phyloP scores from a whole-genome alignment of 92 coral and sea anemone species.

The Phymanthus crucifer region DNA sequence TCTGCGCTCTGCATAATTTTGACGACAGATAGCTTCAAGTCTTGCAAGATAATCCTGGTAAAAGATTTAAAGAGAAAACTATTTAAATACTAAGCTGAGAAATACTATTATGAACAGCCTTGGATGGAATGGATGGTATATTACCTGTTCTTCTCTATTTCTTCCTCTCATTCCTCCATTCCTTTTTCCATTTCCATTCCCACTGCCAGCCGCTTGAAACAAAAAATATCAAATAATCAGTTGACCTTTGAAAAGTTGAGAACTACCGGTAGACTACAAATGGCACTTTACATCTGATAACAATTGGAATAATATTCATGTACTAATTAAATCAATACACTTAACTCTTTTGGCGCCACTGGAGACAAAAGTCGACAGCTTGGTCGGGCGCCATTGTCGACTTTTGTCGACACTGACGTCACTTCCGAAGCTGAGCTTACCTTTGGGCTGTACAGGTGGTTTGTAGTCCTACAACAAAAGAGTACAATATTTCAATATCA shows the following conservation, averaged over 20 bases:
- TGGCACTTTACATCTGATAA: not conserved
- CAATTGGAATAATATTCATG: no score
- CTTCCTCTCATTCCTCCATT: slow-evolving; percentile 16
- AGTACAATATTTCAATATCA: not conserved
- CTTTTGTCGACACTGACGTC: no score
- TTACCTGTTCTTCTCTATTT: slow-evolving; percentile 11
- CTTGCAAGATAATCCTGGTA: slow-evolving; percentile 87
- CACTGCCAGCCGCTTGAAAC: not conserved
- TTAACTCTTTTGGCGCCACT: no score
- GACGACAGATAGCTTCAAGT: slow-evolving; percentile 91
- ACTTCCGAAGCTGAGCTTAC: not conserved
- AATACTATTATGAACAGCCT: not conserved
- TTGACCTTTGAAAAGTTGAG: not conserved
- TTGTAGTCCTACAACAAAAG: slow-evolving; percentile 29
- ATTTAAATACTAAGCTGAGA: no score
- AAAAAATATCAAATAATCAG: not conserved
- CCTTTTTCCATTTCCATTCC: not conserved
- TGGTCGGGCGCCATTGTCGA: not conserved
- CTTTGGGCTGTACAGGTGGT: slow-evolving; percentile 34
- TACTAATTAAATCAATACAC: no score
- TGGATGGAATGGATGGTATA: not conserved
- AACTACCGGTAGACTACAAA: not conserved
- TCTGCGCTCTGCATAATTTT: slow-evolving; percentile 85
- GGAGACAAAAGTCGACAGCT: no score
- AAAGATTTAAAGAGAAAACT: not conserved